These are phyloP conservation scores for Colaptes auratus DNA, from an alignment of 2,113 vertebrate species.

Conservation along the genomic window DNA sequence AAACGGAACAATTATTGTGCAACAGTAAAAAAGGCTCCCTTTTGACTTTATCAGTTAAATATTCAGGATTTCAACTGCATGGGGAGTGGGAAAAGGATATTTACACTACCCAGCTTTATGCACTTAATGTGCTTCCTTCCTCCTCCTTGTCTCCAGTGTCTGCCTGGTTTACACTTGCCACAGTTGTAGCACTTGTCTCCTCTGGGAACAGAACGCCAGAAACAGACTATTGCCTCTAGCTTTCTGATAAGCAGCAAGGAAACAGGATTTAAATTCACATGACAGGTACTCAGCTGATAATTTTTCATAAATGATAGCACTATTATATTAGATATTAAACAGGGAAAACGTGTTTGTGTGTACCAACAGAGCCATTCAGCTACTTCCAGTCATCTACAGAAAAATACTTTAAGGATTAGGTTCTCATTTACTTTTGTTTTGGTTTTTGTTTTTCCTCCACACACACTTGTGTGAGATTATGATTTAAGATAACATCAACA, in stretches of 20 bases:
- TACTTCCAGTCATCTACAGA: not conserved
- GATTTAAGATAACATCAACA: not conserved
- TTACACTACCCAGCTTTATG: conserved; percentile 43
- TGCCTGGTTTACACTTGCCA: not conserved
- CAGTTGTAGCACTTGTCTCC: conserved; percentile 18
- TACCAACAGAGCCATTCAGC: not conserved
- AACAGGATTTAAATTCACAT: conserved; percentile 49
- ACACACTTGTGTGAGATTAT: not conserved
- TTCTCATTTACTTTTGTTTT: not conserved
- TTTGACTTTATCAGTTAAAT: conserved; percentile 35
- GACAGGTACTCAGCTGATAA: conserved; percentile 20
- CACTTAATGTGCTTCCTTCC: conserved; percentile 34
- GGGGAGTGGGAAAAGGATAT: conserved; percentile 48
- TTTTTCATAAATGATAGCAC: not conserved
- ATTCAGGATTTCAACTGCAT: not conserved
- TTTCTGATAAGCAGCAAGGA: conserved; percentile 39
- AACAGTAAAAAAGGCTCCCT: not conserved
- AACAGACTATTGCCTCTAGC: fast-evolving
- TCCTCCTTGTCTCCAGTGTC: conserved; percentile 1
- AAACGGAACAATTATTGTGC: not conserved
- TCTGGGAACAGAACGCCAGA: conserved; percentile 46
- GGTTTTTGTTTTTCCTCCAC: not conserved
- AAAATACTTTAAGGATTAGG: not conserved
- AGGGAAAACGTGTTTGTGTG: not conserved
- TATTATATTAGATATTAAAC: conserved; percentile 11